Conservation (phyloP, 2,797 vertebrate species). For the Sebastiscus albofasciatus region DNA sequence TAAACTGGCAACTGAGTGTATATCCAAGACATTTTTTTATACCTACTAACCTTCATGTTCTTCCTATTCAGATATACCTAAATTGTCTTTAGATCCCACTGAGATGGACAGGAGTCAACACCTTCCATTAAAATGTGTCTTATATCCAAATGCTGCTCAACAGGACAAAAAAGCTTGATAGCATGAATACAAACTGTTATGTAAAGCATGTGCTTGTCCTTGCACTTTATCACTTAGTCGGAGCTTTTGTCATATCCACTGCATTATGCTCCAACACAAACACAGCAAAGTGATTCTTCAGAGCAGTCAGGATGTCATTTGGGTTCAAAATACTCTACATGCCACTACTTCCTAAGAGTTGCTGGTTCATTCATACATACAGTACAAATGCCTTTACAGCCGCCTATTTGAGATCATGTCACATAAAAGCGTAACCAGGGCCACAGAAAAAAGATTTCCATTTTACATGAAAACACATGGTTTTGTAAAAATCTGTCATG, state of each 20-base stretch:
- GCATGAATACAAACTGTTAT: not conserved
- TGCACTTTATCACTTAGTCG: not conserved
- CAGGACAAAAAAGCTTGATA: not conserved
- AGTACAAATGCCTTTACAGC: not conserved
- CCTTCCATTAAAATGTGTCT: not conserved
- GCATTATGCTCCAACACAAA: not conserved
- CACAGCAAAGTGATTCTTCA: not conserved
- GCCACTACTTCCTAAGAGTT: not conserved
- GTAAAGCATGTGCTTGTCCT: not conserved
- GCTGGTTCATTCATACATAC: not conserved
- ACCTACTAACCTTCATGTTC: not conserved
- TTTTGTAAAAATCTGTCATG: not conserved
- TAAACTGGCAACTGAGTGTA: not conserved
- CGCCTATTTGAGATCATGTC: not conserved
- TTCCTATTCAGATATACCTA: not conserved
- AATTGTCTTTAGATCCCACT: not conserved
- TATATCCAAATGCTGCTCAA: not conserved
- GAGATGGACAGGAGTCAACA: not conserved
- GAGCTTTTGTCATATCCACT: not conserved
- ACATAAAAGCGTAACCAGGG: not conserved
- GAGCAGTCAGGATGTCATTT: not conserved
- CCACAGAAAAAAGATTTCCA: not conserved
- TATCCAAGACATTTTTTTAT: not conserved
- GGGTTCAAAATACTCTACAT: not conserved
- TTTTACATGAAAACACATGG: not conserved